phyloP scores from a whole-genome alignment of 2,888 invertebrate species.

The Synanthedon vespiformis region DNA sequence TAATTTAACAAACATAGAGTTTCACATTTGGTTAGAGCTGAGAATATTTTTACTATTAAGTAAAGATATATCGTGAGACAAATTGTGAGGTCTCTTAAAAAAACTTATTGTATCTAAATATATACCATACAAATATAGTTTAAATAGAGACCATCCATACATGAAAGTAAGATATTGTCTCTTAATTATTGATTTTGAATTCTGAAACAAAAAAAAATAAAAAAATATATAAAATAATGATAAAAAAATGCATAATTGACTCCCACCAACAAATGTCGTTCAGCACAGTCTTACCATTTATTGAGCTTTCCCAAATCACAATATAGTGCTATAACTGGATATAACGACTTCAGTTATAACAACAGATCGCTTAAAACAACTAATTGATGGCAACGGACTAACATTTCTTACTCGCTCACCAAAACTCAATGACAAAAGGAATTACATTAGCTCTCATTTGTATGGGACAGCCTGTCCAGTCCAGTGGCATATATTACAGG shows the following conservation, averaged over 20 bases:
- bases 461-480: neutral
- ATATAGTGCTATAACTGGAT: no score
- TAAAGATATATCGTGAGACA: neutral
- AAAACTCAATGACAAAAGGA: no score
- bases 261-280: neutral
- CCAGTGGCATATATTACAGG: no score
- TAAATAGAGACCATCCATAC: conserved; percentile 43
- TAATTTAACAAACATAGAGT: neutral
- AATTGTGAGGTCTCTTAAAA: neutral
- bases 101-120: conserved; percentile 30
- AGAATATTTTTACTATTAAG: neutral
- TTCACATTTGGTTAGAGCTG: neutral
- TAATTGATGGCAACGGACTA: no score
- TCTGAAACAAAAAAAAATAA: conserved; percentile 35
- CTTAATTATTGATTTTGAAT: conserved; percentile 21
- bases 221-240: conserved; percentile 2
- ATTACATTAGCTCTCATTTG: no score
- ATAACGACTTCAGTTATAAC: no score
- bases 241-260: neutral
- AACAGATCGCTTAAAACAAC: no score
- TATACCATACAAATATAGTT: conserved; percentile 44
- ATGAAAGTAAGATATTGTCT: conserved; percentile 36
- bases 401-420: no score
- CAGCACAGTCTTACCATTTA: neutral
- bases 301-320: no score